Conservation (phyloP, 2,113 vertebrate genomes). For the Lathamus discolor region DNA sequence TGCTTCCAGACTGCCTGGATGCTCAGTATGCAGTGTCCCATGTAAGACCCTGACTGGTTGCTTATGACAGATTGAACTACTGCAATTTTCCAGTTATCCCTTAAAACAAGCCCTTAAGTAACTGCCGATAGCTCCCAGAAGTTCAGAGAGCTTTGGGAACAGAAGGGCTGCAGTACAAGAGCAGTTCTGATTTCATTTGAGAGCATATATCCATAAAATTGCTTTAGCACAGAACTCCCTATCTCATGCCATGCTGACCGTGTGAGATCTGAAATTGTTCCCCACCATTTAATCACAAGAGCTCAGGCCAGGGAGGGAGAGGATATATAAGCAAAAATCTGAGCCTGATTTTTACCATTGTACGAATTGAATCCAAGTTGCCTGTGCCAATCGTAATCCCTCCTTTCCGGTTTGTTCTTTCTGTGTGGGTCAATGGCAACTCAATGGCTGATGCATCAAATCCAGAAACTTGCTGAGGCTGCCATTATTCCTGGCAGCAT, state of each 20-base stretch:
- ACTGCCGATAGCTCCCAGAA: neutral
- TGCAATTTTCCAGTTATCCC: neutral
- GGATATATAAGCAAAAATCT: conserved; percentile 38
- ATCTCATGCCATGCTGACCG: neutral
- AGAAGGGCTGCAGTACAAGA: neutral
- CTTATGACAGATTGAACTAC: neutral
- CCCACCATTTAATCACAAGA: neutral
- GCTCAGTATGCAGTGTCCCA: neutral
- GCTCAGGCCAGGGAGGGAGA: neutral
- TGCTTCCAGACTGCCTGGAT: neutral
- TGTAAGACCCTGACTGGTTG: neutral
- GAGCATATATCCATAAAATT: neutral
- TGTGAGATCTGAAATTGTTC: conserved; percentile 13
- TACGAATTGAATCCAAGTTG: conserved; percentile 29
- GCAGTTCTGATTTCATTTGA: neutral
- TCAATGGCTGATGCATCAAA: conserved; percentile 53
- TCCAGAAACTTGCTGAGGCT: conserved; percentile 58
- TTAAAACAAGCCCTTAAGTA: neutral
- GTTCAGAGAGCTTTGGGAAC: neutral
- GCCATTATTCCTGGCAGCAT: conserved; percentile 38
- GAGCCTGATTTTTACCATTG: conserved; percentile 1
- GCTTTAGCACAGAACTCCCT: neutral
- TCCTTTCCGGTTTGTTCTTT: conserved; percentile 63
- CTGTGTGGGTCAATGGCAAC: conserved; percentile 23
- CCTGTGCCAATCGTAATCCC: conserved; percentile 46